Evolutionary conservation across 2,888 invertebrate genomes (phyloP).

Genomic region (Odontocerum albicorne): DNA sequence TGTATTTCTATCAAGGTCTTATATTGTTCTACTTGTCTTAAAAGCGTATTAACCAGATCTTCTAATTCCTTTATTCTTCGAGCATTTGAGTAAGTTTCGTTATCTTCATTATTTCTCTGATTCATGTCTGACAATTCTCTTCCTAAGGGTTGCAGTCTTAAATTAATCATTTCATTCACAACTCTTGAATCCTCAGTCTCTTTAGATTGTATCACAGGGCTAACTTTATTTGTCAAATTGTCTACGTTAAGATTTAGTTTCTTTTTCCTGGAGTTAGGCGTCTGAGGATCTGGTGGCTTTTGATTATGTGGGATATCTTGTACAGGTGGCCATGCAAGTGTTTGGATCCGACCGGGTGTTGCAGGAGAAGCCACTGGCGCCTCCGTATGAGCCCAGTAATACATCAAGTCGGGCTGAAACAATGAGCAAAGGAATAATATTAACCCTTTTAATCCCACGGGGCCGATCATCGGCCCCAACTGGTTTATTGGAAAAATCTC

Average conservation of each 20-base stretch:
- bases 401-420: constrained; percentile 84
- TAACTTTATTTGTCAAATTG: constrained; percentile 21
- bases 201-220: constrained; percentile 6
- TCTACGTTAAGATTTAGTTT: constrained; percentile 13
- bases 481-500: too few relatives aligned
- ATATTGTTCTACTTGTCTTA: constrained; percentile 59
- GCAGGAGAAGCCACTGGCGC: constrained; percentile 64
- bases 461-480: too few relatives aligned
- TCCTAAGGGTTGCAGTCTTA: constrained; percentile 25
- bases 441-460: too few relatives aligned
- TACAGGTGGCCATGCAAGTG: constrained; percentile 72
- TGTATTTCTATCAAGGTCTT: constrained; percentile 61
- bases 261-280: constrained; percentile 34
- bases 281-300: constrained; percentile 28
- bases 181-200: constrained; percentile 22
- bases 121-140: constrained; percentile 13
- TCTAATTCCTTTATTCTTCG: constrained; percentile 46
- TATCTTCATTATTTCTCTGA: constrained; percentile 21
- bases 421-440: background rate
- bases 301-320: constrained; percentile 38
- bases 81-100: constrained; percentile 14
- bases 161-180: constrained; percentile 31
- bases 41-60: constrained; percentile 41
- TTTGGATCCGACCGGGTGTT: constrained; percentile 74
- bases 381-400: constrained; percentile 87